phyloP scores from a whole-genome alignment of 2,888 invertebrate species.

The Scaptomyza cyrtandrae region DNA sequence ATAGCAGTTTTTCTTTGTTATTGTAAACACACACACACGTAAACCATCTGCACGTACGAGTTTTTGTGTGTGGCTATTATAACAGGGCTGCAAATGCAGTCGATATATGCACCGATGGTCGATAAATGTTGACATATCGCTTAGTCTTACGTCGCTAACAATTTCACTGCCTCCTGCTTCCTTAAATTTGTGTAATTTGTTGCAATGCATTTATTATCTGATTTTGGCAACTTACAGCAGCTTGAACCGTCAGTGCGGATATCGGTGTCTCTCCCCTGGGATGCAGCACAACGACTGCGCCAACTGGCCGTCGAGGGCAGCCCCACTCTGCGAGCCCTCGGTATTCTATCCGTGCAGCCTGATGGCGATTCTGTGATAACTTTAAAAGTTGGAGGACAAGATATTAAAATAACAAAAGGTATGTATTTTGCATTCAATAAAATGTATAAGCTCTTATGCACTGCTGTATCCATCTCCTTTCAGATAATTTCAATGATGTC shows the following conservation, averaged over 20 bases:
- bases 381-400: constrained; percentile 89
- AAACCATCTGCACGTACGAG: neutral
- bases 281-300: constrained; percentile 95
- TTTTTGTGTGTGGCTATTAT: constrained; percentile 10
- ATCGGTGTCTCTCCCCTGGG: constrained; percentile 98
- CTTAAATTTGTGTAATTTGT: constrained; percentile 24
- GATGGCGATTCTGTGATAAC: constrained; percentile 94
- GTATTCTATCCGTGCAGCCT: constrained; percentile 97
- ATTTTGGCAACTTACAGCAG: constrained; percentile 65
- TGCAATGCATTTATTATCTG: constrained; percentile 29
- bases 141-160: constrained; percentile 28
- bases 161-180: constrained; percentile 43
- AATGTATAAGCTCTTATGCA: neutral
- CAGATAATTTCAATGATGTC: constrained; percentile 76
- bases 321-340: constrained; percentile 94
- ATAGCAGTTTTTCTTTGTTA: constrained; percentile 3
- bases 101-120: constrained; percentile 43
- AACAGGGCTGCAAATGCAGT: constrained; percentile 46
- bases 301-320: constrained; percentile 96
- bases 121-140: constrained; percentile 37
- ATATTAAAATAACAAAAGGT: constrained; percentile 85
- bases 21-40: neutral
- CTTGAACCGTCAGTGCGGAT: constrained; percentile 98
- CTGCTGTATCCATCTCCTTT: constrained; percentile 5
- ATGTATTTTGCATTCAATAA: constrained; percentile 1